phyloP scores from a whole-genome alignment of 2,888 invertebrate species.

The Cantharis flavilabris region DNA sequence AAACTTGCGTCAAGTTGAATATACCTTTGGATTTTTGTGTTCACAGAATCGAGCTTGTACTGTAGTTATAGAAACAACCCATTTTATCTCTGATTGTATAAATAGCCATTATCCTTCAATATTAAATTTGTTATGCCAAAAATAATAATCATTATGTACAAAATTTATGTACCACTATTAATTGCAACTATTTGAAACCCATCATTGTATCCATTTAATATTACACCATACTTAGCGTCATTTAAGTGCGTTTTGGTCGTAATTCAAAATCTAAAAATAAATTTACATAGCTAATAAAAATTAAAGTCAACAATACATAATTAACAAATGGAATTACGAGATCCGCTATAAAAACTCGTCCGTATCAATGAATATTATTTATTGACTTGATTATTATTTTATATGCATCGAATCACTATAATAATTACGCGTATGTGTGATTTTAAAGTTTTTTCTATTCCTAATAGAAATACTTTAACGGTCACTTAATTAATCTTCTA shows the following conservation, averaged over 20 bases:
- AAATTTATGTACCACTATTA: neutral
- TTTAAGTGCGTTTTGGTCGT: neutral
- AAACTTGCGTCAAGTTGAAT: no score
- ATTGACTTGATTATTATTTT: neutral
- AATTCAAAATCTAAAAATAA: neutral
- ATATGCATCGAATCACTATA: neutral
- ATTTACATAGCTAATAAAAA: neutral
- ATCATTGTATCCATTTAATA: neutral
- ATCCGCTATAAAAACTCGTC: neutral
- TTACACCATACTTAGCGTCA: neutral
- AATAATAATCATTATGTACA: neutral
- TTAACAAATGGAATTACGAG: neutral
- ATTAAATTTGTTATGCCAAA: neutral
- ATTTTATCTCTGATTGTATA: no score
- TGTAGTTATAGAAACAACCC: no score
- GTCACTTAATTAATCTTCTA: neutral
- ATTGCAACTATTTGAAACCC: neutral
- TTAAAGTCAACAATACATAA: neutral
- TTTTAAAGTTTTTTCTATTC: neutral
- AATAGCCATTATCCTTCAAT: neutral
- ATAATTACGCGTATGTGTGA: neutral
- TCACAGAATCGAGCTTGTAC: no score
- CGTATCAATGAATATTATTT: neutral
- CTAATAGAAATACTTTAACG: no score
- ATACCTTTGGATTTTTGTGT: no score